Conservation (phyloP, 2,888 invertebrate genomes). For the Thysanoteuthis rhombus region DNA sequence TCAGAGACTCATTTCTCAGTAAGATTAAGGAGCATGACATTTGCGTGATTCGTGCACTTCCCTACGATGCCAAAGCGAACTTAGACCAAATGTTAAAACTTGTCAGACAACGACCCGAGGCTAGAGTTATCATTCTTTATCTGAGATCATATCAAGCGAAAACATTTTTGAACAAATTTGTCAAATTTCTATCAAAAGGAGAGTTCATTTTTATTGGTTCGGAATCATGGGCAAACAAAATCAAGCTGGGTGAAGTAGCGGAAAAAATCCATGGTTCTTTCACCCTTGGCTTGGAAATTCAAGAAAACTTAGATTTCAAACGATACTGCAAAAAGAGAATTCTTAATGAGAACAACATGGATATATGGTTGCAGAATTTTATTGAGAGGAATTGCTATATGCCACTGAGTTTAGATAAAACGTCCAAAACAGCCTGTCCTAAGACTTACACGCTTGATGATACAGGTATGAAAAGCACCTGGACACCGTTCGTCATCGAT, state of each 20-base stretch:
- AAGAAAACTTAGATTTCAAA: neutral
- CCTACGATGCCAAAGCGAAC: neutral
- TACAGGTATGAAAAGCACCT: neutral
- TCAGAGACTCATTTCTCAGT: neutral
- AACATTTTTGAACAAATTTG: neutral
- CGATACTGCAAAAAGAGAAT: neutral
- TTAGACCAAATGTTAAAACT: neutral
- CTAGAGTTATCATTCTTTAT: neutral
- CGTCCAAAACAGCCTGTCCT: neutral
- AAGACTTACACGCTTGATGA: neutral
- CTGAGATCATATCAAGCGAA: neutral
- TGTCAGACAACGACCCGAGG: neutral
- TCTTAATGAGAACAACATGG: neutral
- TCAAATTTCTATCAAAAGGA: fast-evolving
- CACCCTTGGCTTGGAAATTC: neutral
- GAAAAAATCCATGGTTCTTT: neutral
- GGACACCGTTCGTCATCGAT: neutral
- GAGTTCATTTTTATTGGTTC: neutral
- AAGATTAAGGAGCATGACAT: neutral
- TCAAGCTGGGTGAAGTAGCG: neutral
- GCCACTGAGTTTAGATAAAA: neutral
- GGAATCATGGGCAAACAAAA: neutral
- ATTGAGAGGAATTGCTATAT: neutral
- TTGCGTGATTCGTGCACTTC: neutral
- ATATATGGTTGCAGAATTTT: neutral